Conservation (phyloP, 2,797 vertebrate species). For the Smutsia temminckii region DNA sequence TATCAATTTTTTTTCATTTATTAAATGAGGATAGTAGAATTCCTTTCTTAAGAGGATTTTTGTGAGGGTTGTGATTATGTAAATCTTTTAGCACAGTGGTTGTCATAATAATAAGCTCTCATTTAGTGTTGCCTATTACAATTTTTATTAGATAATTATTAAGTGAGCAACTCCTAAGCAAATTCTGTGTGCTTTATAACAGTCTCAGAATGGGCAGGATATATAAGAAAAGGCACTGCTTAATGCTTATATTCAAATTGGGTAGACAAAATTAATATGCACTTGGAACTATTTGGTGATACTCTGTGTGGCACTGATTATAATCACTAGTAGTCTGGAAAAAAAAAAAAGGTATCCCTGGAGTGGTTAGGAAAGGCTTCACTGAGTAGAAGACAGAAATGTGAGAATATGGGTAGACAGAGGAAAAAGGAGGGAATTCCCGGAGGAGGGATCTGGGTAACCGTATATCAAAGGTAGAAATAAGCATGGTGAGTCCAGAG, state of each 20-base stretch:
- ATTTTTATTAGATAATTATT: slow-evolving; percentile 26
- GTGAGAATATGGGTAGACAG: neutral
- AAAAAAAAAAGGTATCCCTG: neutral
- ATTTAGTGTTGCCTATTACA: slow-evolving; percentile 10
- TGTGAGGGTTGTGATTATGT: neutral
- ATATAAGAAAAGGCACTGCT: neutral
- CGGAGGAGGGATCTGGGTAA: neutral
- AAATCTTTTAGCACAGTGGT: neutral
- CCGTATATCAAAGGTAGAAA: neutral
- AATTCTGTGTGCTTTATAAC: neutral
- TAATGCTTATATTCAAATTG: neutral
- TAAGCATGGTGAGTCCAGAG: neutral
- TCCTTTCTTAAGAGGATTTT: slow-evolving; percentile 7
- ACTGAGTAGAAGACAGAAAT: neutral
- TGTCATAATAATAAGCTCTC: slow-evolving; percentile 11
- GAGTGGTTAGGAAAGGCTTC: neutral
- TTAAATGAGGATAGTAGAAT: neutral
- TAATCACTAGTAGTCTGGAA: neutral
- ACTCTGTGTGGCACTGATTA: neutral
- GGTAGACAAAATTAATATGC: neutral
- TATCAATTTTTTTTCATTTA: neutral
- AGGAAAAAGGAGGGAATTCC: neutral
- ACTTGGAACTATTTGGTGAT: neutral
- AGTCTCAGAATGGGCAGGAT: neutral
- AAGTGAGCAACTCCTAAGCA: neutral